Evolutionary conservation across 2,113 vertebrate species (phyloP).

Genomic region (Candoia aspera): DNA sequence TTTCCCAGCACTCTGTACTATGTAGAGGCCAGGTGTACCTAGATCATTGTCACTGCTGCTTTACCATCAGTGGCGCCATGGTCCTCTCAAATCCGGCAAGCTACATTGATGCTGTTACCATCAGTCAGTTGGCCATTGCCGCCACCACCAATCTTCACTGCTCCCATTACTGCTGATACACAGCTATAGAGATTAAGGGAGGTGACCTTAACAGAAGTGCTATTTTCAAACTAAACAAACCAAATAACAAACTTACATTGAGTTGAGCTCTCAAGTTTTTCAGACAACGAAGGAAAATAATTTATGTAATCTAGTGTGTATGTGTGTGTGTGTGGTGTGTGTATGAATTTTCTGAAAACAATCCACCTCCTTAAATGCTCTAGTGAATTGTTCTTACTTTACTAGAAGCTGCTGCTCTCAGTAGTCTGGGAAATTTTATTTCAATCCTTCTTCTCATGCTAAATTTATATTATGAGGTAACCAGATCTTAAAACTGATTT

Average conservation of each 20-base stretch:
- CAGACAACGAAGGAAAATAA: not conserved
- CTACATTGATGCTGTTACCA: not conserved
- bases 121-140: not conserved
- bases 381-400: not conserved
- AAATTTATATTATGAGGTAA: not conserved
- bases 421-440: not conserved
- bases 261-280: not conserved
- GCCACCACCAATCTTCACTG: too few relatives aligned
- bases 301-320: not conserved
- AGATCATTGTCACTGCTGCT: not conserved
- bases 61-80: not conserved
- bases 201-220: not conserved
- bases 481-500: not conserved
- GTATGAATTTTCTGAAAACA: not conserved
- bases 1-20: not conserved
- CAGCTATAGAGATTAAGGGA: not conserved
- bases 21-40: not conserved
- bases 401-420: not conserved
- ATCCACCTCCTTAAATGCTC: not conserved
- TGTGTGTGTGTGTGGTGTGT: not conserved
- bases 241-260: not conserved
- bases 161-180: not conserved
- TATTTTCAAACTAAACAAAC: not conserved
- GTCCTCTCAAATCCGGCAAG: not conserved
- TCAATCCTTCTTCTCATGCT: not conserved